Base-by-base conservation (phyloP, 1,140 invertebrate genomes). In the Araneus ventricosus region DNA sequence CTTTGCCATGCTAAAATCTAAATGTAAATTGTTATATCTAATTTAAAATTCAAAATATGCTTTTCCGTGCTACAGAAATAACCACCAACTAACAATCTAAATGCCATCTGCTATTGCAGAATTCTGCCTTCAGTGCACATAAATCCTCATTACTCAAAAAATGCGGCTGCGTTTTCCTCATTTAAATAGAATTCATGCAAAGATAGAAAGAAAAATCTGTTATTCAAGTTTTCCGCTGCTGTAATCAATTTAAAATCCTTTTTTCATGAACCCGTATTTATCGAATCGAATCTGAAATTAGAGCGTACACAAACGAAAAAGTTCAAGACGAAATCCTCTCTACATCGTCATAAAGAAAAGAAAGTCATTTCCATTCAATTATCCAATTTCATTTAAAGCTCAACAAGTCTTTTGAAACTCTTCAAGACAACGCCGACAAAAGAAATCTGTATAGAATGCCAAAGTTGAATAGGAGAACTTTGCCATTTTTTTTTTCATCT, bases 371-470 rank as follows among this genome's bases (percentile, higher is more conserved):
- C 57, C 37, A 63, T 87, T 87, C 37, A n/a, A 39, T 87, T 87
- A 87, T 63, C 39, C 4, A 63, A 87, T 39, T 87, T 63, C 85
- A 63, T 34, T 87, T 63, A 39, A 84, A 84, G 27, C 27, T 87
- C 85, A 87, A 87, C 34, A 87, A 63, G 27, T 63, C 57, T 87
- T 63, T 63, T 63, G n/a, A 39, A 87, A 63, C 14, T 14, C 22
- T 80, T 80, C 27, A 4, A 34, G 39, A 80, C 34, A 41, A n/a
- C 20, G 10, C 37, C 34, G 7, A 22, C 34, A 39, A 84, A 45
- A 34, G 8, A 52, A n/a, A 52, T 10, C 14, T 52, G 17, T 39
- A 4, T n/a, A 24, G 7, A 75, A 34, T 75, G 34, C 14, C n/a
- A 27, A 67, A 67, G 2, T 27, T 67, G 6, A 67, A 67, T 67